Conservation (phyloP, 2,797 vertebrate genomes). For the Falco berigora region DNA sequence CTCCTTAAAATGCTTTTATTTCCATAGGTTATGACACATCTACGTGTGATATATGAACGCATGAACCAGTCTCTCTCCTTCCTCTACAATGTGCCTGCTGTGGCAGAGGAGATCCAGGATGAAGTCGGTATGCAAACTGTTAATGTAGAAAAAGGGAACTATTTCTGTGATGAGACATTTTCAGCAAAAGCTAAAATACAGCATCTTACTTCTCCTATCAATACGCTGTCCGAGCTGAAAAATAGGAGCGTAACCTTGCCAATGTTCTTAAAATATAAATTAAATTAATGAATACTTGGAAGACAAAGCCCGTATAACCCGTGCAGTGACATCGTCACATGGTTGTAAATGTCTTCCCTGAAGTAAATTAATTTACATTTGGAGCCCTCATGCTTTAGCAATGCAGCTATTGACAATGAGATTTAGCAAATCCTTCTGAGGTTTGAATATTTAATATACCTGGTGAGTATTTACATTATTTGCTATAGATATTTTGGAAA, state of each 20-base stretch:
- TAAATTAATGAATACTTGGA: background rate
- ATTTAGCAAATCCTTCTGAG: background rate
- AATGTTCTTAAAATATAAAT: background rate
- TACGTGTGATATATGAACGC: conserved; percentile 95
- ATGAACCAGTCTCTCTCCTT: conserved; percentile 98
- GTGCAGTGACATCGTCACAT: background rate
- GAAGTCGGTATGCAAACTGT: conserved; percentile 85
- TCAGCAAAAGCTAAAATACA: background rate
- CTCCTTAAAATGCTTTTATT: background rate
- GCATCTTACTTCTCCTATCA: background rate
- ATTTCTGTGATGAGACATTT: background rate
- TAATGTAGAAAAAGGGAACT: background rate
- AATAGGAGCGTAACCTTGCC: background rate
- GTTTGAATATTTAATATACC: background rate
- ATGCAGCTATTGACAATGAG: background rate
- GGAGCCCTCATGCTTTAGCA: background rate
- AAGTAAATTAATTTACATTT: background rate
- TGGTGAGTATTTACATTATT: background rate
- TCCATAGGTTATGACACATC: conserved; percentile 91
- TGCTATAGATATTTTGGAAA: background rate
- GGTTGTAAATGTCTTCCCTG: background rate
- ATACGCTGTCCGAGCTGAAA: background rate
- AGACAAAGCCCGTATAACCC: background rate
- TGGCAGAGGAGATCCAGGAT: conserved; percentile 95
- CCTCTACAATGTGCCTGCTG: conserved; percentile 93